Conservation (phyloP, 92 coral and sea anemone species). For the Palythoa grandiflora region DNA sequence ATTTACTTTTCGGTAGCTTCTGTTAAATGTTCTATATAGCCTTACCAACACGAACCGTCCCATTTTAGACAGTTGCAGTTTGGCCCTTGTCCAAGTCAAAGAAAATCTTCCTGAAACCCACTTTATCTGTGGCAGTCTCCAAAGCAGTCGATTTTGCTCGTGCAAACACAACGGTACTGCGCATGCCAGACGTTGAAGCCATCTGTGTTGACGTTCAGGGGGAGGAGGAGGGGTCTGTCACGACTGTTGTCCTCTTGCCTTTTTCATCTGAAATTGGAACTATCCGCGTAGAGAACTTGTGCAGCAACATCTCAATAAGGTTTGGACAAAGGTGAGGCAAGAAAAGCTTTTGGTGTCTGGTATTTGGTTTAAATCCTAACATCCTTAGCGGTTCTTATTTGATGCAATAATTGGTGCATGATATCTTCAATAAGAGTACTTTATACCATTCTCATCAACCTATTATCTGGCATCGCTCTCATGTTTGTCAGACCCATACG, state of each 20-base stretch:
- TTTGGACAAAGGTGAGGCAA: slow-evolving; percentile 82
- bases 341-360: not conserved
- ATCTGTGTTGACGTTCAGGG: slow-evolving; percentile 85
- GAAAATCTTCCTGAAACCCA: slow-evolving; percentile 73
- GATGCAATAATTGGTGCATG: too few relatives aligned
- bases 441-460: too few relatives aligned
- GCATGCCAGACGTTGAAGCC: slow-evolving; percentile 81
- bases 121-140: slow-evolving; percentile 74
- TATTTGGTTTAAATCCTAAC: not conserved
- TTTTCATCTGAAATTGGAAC: slow-evolving; percentile 87
- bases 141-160: slow-evolving; percentile 75
- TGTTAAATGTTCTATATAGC: not conserved
- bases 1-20: too few relatives aligned
- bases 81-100: slow-evolving; percentile 86
- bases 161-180: slow-evolving; percentile 83
- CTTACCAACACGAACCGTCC: not conserved
- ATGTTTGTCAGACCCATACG: too few relatives aligned
- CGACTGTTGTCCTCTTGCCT: slow-evolving; percentile 87
- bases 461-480: too few relatives aligned
- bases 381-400: not conserved
- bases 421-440: too few relatives aligned
- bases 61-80: slow-evolving; percentile 80
- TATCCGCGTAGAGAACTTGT: slow-evolving; percentile 88
- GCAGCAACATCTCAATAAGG: slow-evolving; percentile 77
- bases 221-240: slow-evolving; percentile 87